Conservation (phyloP, 2,113 vertebrate species). For the Pitta sordida region DNA sequence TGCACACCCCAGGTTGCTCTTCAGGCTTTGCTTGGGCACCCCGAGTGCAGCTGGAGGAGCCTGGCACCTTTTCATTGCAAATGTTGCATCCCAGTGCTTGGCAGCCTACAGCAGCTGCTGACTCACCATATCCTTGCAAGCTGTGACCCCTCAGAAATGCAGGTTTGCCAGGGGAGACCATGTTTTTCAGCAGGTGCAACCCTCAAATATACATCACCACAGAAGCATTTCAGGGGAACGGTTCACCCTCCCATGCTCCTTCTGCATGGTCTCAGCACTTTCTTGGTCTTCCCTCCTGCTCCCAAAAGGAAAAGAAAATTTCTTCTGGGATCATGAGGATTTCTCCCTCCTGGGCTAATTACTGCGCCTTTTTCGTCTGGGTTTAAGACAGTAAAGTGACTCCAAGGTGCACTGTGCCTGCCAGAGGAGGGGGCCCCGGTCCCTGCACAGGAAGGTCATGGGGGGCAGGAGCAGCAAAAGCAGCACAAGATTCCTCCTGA, state of each 20-base stretch:
- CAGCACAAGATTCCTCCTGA: not conserved
- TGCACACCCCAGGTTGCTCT: not conserved
- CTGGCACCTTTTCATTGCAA: not conserved
- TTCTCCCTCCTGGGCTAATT: not conserved
- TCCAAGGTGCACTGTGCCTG: not conserved
- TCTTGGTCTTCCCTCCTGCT: not conserved
- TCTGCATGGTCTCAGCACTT: not conserved
- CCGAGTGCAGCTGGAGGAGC: not conserved
- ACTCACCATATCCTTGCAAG: rapidly evolving
- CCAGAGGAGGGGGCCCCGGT: not conserved
- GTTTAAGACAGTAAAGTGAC: not conserved
- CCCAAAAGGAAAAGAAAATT: not conserved
- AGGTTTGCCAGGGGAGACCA: rapidly evolving
- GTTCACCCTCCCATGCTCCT: not conserved
- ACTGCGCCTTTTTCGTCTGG: not conserved
- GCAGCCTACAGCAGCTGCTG: not conserved
- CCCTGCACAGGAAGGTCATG: rapidly evolving
- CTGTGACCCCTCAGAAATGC: not conserved
- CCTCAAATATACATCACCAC: not conserved
- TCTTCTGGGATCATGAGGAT: not conserved
- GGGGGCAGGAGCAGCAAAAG: not conserved
- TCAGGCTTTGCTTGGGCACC: not conserved
- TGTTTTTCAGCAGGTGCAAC: not conserved
- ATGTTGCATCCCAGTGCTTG: not conserved
- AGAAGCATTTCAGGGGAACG: not conserved